These are phyloP conservation scores for Nannoperca australis DNA, from an alignment of 2,797 vertebrate species.

Conservation along the genomic window DNA sequence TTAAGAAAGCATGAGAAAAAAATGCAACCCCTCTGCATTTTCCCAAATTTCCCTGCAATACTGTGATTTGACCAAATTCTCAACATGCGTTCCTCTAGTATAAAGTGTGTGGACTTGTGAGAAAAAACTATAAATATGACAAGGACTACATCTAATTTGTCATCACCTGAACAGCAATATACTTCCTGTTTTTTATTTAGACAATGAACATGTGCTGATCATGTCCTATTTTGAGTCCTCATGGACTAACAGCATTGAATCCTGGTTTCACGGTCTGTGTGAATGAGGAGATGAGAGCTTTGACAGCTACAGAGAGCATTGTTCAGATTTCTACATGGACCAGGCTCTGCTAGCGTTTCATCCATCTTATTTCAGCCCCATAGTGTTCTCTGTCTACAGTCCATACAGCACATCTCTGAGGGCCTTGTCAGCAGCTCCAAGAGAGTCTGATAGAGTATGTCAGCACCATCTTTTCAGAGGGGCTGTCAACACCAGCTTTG, in stretches of 20 bases:
- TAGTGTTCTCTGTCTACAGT: constrained; percentile 44
- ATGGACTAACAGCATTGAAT: constrained; percentile 25
- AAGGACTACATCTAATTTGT: constrained; percentile 59
- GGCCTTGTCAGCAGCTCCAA: constrained; percentile 79
- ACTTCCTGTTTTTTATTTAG: constrained; percentile 49
- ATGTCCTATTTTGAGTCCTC: constrained; percentile 44
- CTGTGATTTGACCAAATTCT: constrained; percentile 44
- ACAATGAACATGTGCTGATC: constrained; percentile 37
- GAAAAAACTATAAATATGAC: constrained; percentile 43
- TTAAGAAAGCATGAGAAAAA: constrained; percentile 55
- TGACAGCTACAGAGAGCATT: constrained; percentile 57
- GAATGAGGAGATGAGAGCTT: constrained; percentile 41
- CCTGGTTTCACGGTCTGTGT: constrained; percentile 46
- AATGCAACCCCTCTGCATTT: constrained; percentile 38
- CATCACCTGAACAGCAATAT: constrained; percentile 44
- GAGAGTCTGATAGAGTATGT: constrained; percentile 79
- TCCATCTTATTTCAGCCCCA: constrained; percentile 55
- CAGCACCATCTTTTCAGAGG: constrained; percentile 79
- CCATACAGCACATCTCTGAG: constrained; percentile 64
- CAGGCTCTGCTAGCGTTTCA: constrained; percentile 42
- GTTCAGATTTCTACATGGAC: constrained; percentile 56
- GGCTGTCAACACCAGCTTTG: constrained; percentile 81
- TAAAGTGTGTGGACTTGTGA: constrained; percentile 29
- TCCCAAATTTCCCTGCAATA: constrained; percentile 42
- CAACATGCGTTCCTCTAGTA: constrained; percentile 46